Percentiles rank a stretch among this genome's conserved stretches.
Evolutionary conservation across 2,113 vertebrate species (phyloP).

Genomic region (Ovis canadensis): DNA sequence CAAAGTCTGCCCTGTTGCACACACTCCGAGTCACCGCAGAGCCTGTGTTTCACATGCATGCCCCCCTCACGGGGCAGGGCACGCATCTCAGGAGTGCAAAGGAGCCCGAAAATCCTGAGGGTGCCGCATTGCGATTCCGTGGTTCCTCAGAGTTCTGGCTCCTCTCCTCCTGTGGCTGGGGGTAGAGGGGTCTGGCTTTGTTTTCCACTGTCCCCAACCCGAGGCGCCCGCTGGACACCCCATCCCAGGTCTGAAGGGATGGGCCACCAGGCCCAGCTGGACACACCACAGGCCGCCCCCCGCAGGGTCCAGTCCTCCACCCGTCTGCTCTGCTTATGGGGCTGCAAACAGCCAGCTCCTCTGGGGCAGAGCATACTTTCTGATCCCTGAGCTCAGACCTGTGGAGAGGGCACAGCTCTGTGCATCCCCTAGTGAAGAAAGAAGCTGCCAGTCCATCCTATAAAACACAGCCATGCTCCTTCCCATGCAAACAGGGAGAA

Average conservation of each 20-base stretch:
- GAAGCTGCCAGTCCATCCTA: slow-evolving; percentile 13
- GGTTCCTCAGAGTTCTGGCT: not conserved
- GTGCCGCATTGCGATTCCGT: not conserved
- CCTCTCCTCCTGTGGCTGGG: not conserved
- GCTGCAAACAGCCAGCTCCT: slow-evolving; percentile 6
- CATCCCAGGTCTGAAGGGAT: not conserved
- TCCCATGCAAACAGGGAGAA: slow-evolving; percentile 64
- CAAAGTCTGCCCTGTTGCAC: slow-evolving; percentile 36
- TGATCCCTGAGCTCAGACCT: slow-evolving; percentile 10
- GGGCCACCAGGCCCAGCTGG: rapidly evolving
- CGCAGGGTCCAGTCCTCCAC: not conserved
- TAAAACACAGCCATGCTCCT: slow-evolving; percentile 56
- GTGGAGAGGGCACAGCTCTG: slow-evolving; percentile 14
- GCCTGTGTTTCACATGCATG: not conserved
- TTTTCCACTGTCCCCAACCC: not conserved
- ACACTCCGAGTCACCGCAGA: slow-evolving; percentile 15
- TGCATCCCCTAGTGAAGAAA: slow-evolving; percentile 39
- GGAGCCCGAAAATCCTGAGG: not conserved
- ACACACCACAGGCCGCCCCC: not conserved
- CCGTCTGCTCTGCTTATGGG: not conserved
- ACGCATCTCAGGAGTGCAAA: not conserved
- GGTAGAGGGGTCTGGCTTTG: not conserved
- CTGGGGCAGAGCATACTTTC: slow-evolving; percentile 6
- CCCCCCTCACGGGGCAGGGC: not conserved
- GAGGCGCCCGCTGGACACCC: not conserved